Percentiles rank a stretch among this genome's conserved stretches.
phyloP scores from a whole-genome alignment of 2,888 invertebrate genomes.

The Lathronympha strigana region DNA sequence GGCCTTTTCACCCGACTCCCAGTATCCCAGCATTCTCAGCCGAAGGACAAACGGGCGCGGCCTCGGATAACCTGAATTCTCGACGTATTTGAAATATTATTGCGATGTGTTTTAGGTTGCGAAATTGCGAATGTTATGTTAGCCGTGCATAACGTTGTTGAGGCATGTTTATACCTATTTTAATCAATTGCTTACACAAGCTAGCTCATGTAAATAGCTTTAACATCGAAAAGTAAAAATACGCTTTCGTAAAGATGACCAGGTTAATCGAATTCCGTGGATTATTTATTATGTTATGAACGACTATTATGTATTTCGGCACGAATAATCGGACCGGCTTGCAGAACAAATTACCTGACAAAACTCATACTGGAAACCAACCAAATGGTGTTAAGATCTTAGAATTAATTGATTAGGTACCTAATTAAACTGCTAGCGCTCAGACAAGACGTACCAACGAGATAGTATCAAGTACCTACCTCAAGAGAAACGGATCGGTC shows the following conservation, averaged over 20 bases:
- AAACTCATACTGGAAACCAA: not conserved
- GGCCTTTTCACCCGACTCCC: slow-evolving; percentile 52
- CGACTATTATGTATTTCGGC: not conserved
- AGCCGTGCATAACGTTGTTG: slow-evolving; percentile 1
- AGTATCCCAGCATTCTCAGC: slow-evolving; percentile 32
- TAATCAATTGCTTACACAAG: not conserved
- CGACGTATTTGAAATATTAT: slow-evolving; percentile 12
- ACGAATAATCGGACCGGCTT: not conserved
- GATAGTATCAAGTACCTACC: not conserved
- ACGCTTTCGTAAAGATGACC: slow-evolving; percentile 6
- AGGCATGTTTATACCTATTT: not conserved
- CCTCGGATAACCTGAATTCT: slow-evolving; percentile 19
- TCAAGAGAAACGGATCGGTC: not conserved
- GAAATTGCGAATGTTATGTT: slow-evolving; percentile 2
- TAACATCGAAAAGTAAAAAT: not conserved
- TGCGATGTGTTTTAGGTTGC: slow-evolving; percentile 12
- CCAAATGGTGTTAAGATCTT: not conserved
- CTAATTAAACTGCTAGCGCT: not conserved
- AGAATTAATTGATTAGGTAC: not conserved
- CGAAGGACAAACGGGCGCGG: slow-evolving; percentile 22
- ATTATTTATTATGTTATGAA: slow-evolving; percentile 12
- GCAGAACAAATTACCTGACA: slow-evolving; percentile 5
- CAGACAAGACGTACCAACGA: not conserved
- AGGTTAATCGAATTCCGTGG: slow-evolving; percentile 6
- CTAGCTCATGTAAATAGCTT: not conserved